A percentile compares a stretch with the other conserved stretches of the same genome.
Evolutionary conservation across 1,140 invertebrate species (phyloP).

Genomic region (Drosophila pandora): DNA sequence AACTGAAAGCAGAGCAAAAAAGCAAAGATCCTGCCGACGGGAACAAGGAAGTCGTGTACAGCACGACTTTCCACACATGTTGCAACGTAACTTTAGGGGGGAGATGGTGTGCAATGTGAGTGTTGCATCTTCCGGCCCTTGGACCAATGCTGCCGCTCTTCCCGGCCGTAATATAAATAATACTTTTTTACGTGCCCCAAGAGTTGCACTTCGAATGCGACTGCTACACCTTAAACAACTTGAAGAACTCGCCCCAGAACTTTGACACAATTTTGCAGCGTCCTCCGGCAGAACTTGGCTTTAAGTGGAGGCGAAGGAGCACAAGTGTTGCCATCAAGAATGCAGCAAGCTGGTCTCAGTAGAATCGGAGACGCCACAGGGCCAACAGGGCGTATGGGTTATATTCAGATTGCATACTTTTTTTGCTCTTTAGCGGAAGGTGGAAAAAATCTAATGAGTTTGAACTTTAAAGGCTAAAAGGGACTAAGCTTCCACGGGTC

Average conservation of each 20-base stretch:
- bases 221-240: conserved; percentile 62
- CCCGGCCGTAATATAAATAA: conserved; percentile 60
- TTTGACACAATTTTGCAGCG: conserved; percentile 40
- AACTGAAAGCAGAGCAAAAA: conserved; percentile 21
- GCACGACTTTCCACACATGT: conserved; percentile 50
- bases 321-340: conserved; percentile 36
- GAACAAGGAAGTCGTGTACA: conserved; percentile 29
- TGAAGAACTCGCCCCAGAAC: conserved; percentile 61
- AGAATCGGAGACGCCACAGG: conserved; percentile 30
- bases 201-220: conserved; percentile 17
- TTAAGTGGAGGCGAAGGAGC: conserved; percentile 17
- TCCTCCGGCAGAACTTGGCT: conserved; percentile 21
- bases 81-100: conserved; percentile 51
- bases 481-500: no score
- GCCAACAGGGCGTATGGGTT: conserved; percentile 20
- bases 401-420: conserved; percentile 19
- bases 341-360: conserved; percentile 20
- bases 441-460: neutral
- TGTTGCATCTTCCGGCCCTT: neutral
- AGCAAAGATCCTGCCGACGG: conserved; percentile 39
- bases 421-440: no score
- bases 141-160: conserved; percentile 46
- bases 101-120: neutral
- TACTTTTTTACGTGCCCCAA: conserved; percentile 52
- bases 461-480: conserved; percentile 3